Percentiles rank a stretch among this genome's conserved stretches.
phyloP scores from a whole-genome alignment of 2,113 vertebrate species.

The Percopsis transmontana region DNA sequence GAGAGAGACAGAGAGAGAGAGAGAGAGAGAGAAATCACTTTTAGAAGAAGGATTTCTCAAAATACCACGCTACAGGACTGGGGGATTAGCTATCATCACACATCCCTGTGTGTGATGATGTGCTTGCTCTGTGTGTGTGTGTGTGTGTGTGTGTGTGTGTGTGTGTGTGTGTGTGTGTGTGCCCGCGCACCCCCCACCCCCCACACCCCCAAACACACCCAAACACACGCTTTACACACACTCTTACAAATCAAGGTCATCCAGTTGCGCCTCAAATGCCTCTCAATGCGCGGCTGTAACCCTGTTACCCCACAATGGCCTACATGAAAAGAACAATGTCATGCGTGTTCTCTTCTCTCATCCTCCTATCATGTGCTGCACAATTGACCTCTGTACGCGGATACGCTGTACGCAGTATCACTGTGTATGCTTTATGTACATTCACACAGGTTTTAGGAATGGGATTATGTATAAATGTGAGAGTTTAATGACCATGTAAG shows the following conservation, averaged over 20 bases:
- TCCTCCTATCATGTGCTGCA: slow-evolving; percentile 4
- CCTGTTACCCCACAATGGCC: slow-evolving; percentile 56
- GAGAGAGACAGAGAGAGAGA: slow-evolving; percentile 18
- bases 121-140: slow-evolving; percentile 37
- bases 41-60: slow-evolving; percentile 23
- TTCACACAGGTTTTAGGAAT: too few species aligned
- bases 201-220: slow-evolving; percentile 17
- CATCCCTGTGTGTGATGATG: slow-evolving; percentile 47
- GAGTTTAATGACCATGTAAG: too few species aligned
- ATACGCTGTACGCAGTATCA: background rate
- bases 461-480: too few species aligned
- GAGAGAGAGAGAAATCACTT: too few species aligned
- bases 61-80: slow-evolving; percentile 37
- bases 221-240: background rate
- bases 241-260: slow-evolving; percentile 63
- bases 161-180: slow-evolving; percentile 23
- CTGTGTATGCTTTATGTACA: background rate
- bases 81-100: slow-evolving; percentile 60
- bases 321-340: slow-evolving; percentile 51
- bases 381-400: slow-evolving; percentile 14
- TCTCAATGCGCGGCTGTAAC: slow-evolving; percentile 52
- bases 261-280: slow-evolving; percentile 61
- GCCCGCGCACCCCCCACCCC: slow-evolving; percentile 10
- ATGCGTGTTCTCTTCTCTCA: slow-evolving; percentile 15
- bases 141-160: slow-evolving; percentile 14